These are phyloP conservation scores for Cheilosia impressa DNA, from an alignment of 2,888 invertebrate genomes.

Conservation along the genomic window DNA sequence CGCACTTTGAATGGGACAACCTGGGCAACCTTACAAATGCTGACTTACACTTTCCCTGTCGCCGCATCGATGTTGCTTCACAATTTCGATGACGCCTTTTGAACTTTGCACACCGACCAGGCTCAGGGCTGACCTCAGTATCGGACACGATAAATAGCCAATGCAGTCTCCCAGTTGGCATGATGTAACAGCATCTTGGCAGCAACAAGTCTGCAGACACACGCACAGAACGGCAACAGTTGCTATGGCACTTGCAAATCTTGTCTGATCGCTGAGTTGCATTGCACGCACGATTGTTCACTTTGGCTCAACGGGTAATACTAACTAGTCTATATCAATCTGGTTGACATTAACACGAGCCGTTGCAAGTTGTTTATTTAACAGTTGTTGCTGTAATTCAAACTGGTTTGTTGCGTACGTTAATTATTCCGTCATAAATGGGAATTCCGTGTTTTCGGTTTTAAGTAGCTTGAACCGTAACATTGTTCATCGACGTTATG, in stretches of 20 bases:
- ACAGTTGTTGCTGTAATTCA: slow-evolving; percentile 23
- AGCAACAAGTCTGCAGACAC: slow-evolving; percentile 12
- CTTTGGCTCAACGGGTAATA: slow-evolving; percentile 52
- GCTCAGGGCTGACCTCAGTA: slow-evolving; percentile 58
- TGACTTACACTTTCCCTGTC: slow-evolving; percentile 59
- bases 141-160: slow-evolving; percentile 43
- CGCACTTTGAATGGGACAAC: slow-evolving; percentile 28
- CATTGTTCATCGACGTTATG: neutral
- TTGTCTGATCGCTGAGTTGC: slow-evolving; percentile 36
- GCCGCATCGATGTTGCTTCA: slow-evolving; percentile 63
- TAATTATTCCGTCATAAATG: slow-evolving; percentile 52
- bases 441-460: slow-evolving; percentile 34
- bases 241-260: slow-evolving; percentile 24
- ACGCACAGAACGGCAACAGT: slow-evolving; percentile 6
- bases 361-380: slow-evolving; percentile 45
- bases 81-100: slow-evolving; percentile 52
- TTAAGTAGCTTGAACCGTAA: slow-evolving; percentile 5
- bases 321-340: slow-evolving; percentile 64
- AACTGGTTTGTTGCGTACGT: slow-evolving; percentile 64
- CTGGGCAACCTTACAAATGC: slow-evolving; percentile 65
- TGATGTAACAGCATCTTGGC: slow-evolving; percentile 11
- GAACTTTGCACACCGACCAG: slow-evolving; percentile 29
- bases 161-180: slow-evolving; percentile 59
- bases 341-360: slow-evolving; percentile 56
- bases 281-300: slow-evolving; percentile 58